Percentiles rank a stretch among this genome's conserved stretches.
Conservation (phyloP, 2,888 invertebrate species). For the Aleiodes alternator region DNA sequence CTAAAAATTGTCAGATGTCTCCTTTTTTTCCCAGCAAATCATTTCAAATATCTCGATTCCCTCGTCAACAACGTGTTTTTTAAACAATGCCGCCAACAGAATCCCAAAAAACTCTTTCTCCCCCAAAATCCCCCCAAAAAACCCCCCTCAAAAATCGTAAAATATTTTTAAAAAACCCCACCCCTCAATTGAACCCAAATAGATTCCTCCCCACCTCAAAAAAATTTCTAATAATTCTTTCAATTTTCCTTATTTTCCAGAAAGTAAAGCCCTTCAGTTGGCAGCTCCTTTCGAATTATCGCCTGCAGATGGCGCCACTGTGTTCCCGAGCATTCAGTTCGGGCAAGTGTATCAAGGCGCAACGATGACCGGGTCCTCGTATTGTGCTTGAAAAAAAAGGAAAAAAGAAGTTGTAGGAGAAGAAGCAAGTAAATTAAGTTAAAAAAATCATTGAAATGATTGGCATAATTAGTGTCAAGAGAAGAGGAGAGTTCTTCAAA, state of each 20-base stretch:
- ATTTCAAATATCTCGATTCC: constrained; percentile 44
- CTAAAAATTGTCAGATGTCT: too few species aligned
- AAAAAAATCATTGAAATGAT: constrained; percentile 54
- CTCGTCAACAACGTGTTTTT: constrained; percentile 55
- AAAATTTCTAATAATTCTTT: too few species aligned
- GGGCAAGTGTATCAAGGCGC: constrained; percentile 44
- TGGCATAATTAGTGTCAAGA: constrained; percentile 50
- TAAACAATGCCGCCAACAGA: constrained; percentile 56
- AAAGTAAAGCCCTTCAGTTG: neutral
- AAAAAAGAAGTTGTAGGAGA: neutral
- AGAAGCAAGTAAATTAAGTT: too few species aligned
- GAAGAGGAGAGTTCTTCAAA: constrained; percentile 43
- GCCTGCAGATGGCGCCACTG: neutral
- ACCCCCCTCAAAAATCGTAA: neutral
- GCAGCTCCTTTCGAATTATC: neutral
- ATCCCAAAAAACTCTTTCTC: neutral
- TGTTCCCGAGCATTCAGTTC: constrained; percentile 24
- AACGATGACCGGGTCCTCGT: constrained; percentile 49
- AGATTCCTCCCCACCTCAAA: too few species aligned
- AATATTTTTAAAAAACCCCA: too few species aligned
- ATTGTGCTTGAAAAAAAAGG: constrained; percentile 34
- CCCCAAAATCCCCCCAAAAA: neutral
- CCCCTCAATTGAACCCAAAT: too few species aligned
- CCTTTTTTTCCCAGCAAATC: too few species aligned
- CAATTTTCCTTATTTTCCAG: too few species aligned